Conservation (phyloP, 2,888 invertebrate genomes). For the Xestia c-nigrum region DNA sequence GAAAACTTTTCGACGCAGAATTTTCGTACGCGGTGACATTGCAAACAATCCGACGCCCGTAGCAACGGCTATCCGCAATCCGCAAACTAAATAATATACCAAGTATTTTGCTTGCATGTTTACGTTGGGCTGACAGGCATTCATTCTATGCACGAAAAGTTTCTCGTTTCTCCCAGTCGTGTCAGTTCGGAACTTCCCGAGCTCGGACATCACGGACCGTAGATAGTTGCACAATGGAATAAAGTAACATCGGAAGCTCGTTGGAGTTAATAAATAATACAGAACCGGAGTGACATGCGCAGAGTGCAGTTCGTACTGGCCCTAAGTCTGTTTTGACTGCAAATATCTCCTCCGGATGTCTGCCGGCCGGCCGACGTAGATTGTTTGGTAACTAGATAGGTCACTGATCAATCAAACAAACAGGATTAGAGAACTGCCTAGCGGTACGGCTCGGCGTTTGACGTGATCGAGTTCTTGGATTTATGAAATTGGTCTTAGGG, state of each 20-base stretch:
- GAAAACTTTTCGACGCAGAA: conserved; percentile 50
- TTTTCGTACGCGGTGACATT: conserved; percentile 56
- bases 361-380: conserved; percentile 71
- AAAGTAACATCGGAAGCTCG: conserved; percentile 90
- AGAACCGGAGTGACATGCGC: conserved; percentile 88
- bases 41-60: conserved; percentile 63
- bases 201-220: conserved; percentile 87
- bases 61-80: conserved; percentile 69
- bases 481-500: conserved; percentile 59
- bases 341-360: conserved; percentile 87
- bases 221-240: conserved; percentile 89
- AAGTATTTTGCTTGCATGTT: conserved; percentile 85
- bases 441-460: conserved; percentile 55
- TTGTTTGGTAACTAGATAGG: conserved; percentile 76
- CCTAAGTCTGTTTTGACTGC: conserved; percentile 89
- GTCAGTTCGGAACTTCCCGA: conserved; percentile 87
- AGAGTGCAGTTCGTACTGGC: conserved; percentile 80
- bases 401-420: conserved; percentile 76
- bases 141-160: conserved; percentile 90
- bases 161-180: conserved; percentile 85
- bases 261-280: conserved; percentile 91
- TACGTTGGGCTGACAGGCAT: conserved; percentile 87
- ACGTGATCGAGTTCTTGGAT: conserved; percentile 66
- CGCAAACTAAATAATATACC: conserved; percentile 81
- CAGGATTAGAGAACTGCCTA: conserved; percentile 65